Conservation (phyloP, 2,113 vertebrate genomes). For the Chiloscyllium plagiosum region DNA sequence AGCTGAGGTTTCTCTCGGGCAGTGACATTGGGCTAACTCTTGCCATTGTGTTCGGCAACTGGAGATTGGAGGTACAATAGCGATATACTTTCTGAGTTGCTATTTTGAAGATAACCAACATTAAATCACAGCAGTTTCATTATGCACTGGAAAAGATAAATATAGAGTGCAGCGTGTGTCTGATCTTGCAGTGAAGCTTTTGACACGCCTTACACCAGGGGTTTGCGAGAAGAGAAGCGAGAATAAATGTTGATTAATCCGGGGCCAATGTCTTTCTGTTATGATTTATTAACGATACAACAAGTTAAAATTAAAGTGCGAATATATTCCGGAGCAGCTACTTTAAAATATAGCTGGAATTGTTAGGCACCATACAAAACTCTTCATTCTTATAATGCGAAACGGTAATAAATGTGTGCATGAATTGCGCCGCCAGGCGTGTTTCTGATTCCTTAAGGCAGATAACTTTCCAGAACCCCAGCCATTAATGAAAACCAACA, state of each 20-base stretch:
- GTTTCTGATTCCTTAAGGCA: background rate
- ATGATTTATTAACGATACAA: background rate
- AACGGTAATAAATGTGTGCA: background rate
- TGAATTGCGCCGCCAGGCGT: background rate
- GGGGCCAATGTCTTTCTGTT: background rate
- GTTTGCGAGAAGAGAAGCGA: background rate
- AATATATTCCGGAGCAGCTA: background rate
- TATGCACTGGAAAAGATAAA: background rate
- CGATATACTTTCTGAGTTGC: background rate
- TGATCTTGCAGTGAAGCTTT: background rate
- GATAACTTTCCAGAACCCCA: constrained; percentile 26
- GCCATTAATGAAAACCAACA: background rate
- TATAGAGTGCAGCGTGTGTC: background rate
- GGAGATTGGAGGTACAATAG: background rate
- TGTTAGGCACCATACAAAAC: background rate
- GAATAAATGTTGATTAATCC: background rate
- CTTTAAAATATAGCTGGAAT: background rate
- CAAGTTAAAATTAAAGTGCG: background rate
- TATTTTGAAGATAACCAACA: background rate
- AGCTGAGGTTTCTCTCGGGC: background rate
- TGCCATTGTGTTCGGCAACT: background rate
- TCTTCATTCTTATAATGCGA: background rate
- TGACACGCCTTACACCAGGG: background rate
- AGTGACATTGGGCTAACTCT: too few relatives aligned
- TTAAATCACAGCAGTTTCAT: background rate